phyloP scores from a whole-genome alignment of 2,888 invertebrate genomes.

The Scelioninae gen. 2 region DNA sequence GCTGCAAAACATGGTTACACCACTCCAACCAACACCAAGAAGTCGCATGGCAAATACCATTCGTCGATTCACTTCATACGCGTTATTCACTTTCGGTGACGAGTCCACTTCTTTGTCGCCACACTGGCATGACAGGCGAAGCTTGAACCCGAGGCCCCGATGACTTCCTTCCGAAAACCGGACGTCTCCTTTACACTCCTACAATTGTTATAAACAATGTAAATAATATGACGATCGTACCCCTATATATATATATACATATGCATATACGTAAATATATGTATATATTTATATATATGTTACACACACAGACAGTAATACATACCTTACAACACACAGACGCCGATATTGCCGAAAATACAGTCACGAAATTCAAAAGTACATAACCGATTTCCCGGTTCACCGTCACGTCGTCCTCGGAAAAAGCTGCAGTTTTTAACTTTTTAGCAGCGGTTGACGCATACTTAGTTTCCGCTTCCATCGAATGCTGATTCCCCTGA shows the following conservation, averaged over 20 bases:
- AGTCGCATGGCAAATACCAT: no score
- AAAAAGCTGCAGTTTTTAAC: background rate
- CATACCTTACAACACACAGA: background rate
- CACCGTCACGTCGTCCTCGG: background rate
- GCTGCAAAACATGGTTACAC: conserved; percentile 1
- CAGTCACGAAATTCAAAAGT: background rate
- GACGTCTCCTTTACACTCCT: background rate
- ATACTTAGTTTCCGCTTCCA: background rate
- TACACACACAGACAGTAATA: no score
- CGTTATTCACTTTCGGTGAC: background rate
- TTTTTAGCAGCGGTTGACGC: background rate
- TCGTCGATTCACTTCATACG: background rate
- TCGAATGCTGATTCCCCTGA: background rate
- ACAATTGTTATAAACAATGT: no score
- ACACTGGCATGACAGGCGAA: background rate
- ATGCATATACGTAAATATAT: no score
- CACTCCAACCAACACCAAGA: background rate
- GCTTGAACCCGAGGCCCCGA: background rate
- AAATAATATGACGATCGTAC: no score
- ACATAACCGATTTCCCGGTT: background rate
- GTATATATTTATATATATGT: no score
- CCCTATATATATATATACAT: no score
- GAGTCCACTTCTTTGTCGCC: background rate
- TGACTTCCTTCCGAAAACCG: background rate
- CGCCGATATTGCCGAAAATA: background rate